Evolutionary conservation across 2,113 vertebrate genomes (phyloP), one percentile per base, ranked within the genome.

Genomic region (Aleadryas rufinucha): DNA sequence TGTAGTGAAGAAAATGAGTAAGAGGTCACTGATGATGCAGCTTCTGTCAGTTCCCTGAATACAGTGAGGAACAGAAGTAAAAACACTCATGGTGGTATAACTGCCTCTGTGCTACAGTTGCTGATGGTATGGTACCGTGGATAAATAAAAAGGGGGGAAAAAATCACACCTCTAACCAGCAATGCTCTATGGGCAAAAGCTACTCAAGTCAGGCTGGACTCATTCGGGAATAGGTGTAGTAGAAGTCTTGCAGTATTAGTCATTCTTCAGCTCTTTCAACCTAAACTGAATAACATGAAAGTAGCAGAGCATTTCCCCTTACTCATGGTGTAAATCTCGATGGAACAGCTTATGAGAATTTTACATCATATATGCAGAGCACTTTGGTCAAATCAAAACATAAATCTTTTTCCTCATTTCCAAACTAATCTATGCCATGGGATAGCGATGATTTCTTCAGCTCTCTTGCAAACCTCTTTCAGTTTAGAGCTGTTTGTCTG

Each of bases 161-260:
- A 50, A 37, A 59, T 84, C 60, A 60, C 60, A 21, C 80, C 26
- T 91, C 35, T 95, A 89, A 89, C 86, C 68, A 93, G 64, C 60
- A 77, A 45, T 66, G 35, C 33, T 89, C 3, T 22, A 41, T 63
- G 77, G 91, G 86, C 86, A 78, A 37, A 90, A 90, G n/a, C 88
- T 95, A 41, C 50, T 85, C 59, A 28, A 56, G 75, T 69, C 42
- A 44, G 50, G 59, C 79, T 90, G 78, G 78, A 87, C 84, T 77
- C 71, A 77, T 90, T 93, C 35, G 72, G 92, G 93, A 96, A 90
- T 79, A 86, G 64, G 27, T 86, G 92, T 74, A 96, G 92, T 59
- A 94, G 87, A 93, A 93, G 71, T 84, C 79, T 94, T 68, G 41
- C 63, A 49, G 44, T 76, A 94, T 95, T 91, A 93, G 84, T 96